Evolutionary conservation across 2,797 vertebrate species (phyloP).

Genomic region (Arnoldichthys spilopterus): DNA sequence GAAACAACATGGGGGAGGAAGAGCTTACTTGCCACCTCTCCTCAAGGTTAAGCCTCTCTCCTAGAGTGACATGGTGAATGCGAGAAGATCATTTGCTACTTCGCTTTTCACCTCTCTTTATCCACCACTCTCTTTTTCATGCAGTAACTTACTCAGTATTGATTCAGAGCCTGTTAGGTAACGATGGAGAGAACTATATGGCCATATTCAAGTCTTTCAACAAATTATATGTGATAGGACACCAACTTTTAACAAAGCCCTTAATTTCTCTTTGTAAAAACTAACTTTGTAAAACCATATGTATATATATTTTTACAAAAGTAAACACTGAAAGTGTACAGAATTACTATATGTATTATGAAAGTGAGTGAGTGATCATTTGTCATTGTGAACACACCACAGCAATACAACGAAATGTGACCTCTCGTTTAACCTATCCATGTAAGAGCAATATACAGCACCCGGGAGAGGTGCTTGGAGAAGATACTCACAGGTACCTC

Average conservation of each 20-base stretch:
- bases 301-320: not conserved
- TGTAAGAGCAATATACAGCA: no score
- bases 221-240: not conserved
- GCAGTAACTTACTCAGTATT: not conserved
- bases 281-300: not conserved
- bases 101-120: not conserved
- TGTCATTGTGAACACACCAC: no score
- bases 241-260: not conserved
- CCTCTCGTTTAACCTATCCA: no score
- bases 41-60: slow-evolving; percentile 75
- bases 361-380: no score
- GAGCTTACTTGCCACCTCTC: slow-evolving; percentile 78
- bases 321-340: no score
- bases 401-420: no score
- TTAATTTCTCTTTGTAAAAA: no score
- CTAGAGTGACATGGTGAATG: slow-evolving; percentile 76
- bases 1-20: slow-evolving; percentile 77
- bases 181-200: not conserved
- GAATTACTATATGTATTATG: no score
- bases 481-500: no score
- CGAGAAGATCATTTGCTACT: slow-evolving; percentile 52
- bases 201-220: not conserved
- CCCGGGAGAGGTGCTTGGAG: no score
- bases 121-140: not conserved
- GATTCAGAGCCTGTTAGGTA: not conserved